Percentiles rank a stretch among this genome's conserved stretches.
Conservation (phyloP, 2,113 vertebrate species). For the Grantiella picta region DNA sequence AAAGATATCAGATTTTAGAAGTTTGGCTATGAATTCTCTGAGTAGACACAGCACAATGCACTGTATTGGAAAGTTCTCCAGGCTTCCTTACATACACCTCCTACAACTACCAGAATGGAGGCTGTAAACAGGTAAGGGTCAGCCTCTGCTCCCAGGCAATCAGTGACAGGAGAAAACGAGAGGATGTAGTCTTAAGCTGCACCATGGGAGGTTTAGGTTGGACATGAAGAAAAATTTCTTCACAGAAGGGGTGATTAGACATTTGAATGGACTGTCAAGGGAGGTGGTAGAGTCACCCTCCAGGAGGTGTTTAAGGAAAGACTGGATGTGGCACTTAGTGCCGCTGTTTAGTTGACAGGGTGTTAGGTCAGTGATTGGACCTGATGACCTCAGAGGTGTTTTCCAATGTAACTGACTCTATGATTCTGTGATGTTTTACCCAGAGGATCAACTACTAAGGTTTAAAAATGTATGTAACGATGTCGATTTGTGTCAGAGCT, state of each 20-base stretch:
- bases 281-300: accelerated
- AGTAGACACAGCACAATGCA: neutral
- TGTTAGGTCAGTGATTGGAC: neutral
- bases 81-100: neutral
- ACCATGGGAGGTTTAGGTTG: neutral
- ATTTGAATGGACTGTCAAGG: neutral
- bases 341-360: neutral
- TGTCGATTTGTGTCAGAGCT: neutral
- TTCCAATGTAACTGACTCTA: neutral
- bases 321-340: neutral
- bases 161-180: neutral
- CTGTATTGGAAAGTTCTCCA: neutral
- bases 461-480: neutral
- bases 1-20: neutral
- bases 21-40: neutral
- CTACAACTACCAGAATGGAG: neutral
- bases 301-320: neutral
- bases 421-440: neutral
- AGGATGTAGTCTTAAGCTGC: neutral
- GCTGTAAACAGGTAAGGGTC: neutral
- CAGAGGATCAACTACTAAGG: neutral
- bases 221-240: neutral
- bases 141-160: neutral
- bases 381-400: neutral
- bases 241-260: neutral